Base-by-base conservation (phyloP, 2,113 vertebrate genomes). In the Riparia riparia region DNA sequence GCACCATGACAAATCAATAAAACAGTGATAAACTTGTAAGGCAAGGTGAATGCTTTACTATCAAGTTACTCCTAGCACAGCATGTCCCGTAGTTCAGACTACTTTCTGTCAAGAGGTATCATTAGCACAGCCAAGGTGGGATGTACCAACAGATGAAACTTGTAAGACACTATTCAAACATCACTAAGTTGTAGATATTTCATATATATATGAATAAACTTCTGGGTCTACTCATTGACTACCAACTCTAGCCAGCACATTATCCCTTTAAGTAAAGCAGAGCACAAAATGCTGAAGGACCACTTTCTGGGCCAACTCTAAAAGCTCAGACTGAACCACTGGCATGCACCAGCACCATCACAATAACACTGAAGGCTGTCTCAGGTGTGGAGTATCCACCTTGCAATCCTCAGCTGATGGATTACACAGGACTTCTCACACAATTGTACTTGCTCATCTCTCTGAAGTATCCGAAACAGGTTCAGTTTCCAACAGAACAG, bases 201-300 rank as follows among this genome's bases (percentile, higher is more conserved):
- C 17, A 70, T 19, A 44, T 2, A 44, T 2, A 44, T 4, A 47
- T 1, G 0, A 71, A 79, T n/a, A 61, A 76, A 64, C 0, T 53
- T 56, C 11, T 24, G 28, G 10, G 49, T 65, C 57, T 91, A 34
- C 25, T 87, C n/a, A 31, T 37, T 49, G 41, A 47, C 39, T 28
- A 45, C 20, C 6, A 47, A 21, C 57, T 80, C 61, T 2, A 50
- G 44, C 8, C 65, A 88, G 70, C 41, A 53, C 34, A 71, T 26
- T 12, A 5, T 17, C 44, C 4, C 21, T 72, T 58, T 77, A 21
- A 49, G 51, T 26, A 44, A 60, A 76, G 21, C 1, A n/a, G 28
- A 84, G 15, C 31, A 64, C 1, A 6, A 65, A 76, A 61, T 29
- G 32, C 41, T 69, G 49, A 72, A 87, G 31, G 53, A 69, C 8